Evolutionary conservation across 1,140 invertebrate genomes (phyloP).

Genomic region (Drosophila fuyamai): DNA sequence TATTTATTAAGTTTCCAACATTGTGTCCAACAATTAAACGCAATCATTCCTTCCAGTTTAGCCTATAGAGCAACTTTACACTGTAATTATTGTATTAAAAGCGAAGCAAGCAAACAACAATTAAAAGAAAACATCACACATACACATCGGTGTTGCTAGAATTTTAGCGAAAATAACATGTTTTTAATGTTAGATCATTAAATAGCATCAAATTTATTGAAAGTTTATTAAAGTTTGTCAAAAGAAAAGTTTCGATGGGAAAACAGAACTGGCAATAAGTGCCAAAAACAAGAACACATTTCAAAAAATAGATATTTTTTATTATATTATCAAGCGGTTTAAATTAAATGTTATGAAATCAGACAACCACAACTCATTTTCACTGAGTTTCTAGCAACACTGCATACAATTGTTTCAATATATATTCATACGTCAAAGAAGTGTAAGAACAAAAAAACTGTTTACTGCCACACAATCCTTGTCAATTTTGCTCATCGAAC

Average conservation of each 20-base stretch:
- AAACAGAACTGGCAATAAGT: background rate
- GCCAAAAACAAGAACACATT: too few species aligned
- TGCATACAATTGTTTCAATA: slow-evolving; percentile 43
- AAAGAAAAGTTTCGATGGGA: background rate
- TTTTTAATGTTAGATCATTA: background rate
- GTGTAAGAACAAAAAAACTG: slow-evolving; percentile 41
- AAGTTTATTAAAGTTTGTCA: background rate
- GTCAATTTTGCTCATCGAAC: slow-evolving; percentile 71
- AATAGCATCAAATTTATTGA: too few species aligned
- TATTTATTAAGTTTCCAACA: slow-evolving; percentile 53
- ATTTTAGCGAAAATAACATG: background rate
- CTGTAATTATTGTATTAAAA: slow-evolving; percentile 74
- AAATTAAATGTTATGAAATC: too few species aligned
- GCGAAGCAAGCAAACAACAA: slow-evolving; percentile 52
- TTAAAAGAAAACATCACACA: slow-evolving; percentile 39
- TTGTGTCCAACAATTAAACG: slow-evolving; percentile 77
- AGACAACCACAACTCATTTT: background rate
- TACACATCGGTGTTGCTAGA: slow-evolving; percentile 10
- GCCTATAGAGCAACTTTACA: slow-evolving; percentile 74
- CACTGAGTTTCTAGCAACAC: background rate
- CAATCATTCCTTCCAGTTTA: slow-evolving; percentile 79
- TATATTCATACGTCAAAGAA: slow-evolving; percentile 5
- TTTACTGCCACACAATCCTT: slow-evolving; percentile 73
- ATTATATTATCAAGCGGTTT: too few species aligned
- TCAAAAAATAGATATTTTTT: too few species aligned